Conservation (phyloP, 2,113 vertebrate species). For the Sander vitreus region DNA sequence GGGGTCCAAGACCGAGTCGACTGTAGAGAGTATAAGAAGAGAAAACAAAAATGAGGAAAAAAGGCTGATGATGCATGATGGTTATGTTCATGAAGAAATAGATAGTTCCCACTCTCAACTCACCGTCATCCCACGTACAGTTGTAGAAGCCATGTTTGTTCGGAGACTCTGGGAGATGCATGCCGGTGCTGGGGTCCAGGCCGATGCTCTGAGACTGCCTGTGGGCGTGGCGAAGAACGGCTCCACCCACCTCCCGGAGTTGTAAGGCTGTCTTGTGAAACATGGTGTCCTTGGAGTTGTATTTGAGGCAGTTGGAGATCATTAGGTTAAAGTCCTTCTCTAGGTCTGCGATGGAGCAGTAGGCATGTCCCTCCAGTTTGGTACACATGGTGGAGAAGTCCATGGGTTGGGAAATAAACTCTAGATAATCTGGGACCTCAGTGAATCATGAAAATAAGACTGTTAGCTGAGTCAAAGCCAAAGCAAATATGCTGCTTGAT, state of each 20-base stretch:
- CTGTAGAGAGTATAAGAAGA: conserved; percentile 75
- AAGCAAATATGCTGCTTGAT: background rate
- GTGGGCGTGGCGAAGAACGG: conserved; percentile 91
- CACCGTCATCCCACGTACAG: conserved; percentile 97
- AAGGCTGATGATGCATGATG: background rate
- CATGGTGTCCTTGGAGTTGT: conserved; percentile 98
- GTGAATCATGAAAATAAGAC: conserved; percentile 59
- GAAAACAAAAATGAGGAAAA: background rate
- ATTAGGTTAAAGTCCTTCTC: conserved; percentile 98
- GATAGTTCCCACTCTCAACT: conserved; percentile 62
- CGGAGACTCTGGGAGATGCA: conserved; percentile 92
- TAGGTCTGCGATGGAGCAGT: conserved; percentile 92
- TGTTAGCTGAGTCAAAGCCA: conserved; percentile 28
- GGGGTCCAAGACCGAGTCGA: conserved; percentile 92
- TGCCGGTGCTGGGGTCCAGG: conserved; percentile 91
- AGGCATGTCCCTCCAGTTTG: conserved; percentile 95
- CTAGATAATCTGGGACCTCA: conserved; percentile 99
- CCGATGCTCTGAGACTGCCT: conserved; percentile 94
- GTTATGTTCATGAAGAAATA: background rate
- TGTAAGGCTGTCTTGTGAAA: conserved; percentile 95
- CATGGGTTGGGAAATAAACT: conserved; percentile 99
- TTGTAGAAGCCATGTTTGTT: conserved; percentile 91
- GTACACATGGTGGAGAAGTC: conserved; percentile 97
- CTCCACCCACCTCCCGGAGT: conserved; percentile 93
- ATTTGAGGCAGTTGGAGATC: conserved; percentile 98